These are phyloP conservation scores for Sakesphorus luctuosus DNA, from an alignment of 2,113 vertebrate genomes.

Conservation along the genomic window DNA sequence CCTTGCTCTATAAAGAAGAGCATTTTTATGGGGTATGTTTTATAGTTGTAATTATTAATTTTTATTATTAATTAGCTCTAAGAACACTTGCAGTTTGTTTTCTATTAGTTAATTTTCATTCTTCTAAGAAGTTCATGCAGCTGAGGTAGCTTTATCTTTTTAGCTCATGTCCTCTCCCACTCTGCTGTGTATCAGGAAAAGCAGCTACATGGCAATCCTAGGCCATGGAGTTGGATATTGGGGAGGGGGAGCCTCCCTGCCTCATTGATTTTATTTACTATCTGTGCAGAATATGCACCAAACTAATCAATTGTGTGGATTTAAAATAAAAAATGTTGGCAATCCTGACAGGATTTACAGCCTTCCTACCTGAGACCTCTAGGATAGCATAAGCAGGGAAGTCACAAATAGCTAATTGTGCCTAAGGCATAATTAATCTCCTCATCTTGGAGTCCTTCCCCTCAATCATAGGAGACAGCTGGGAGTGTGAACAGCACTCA, in stretches of 20 bases:
- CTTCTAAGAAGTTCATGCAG: background rate
- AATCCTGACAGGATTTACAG: background rate
- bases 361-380: background rate
- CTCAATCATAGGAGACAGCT: background rate
- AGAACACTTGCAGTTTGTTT: background rate
- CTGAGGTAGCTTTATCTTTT: background rate
- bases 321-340: background rate
- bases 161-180: background rate
- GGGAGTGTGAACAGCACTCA: rapidly evolving
- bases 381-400: background rate
- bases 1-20: background rate
- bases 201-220: background rate
- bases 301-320: background rate
- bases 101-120: conserved; percentile 7
- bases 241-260: background rate
- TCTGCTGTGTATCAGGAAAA: background rate
- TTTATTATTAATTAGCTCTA: background rate
- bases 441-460: background rate
- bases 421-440: background rate
- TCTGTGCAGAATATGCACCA: background rate
- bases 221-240: rapidly evolving
- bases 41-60: background rate
- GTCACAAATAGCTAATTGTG: background rate
- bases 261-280: background rate
- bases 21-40: background rate